These are phyloP conservation scores for Menidia menidia DNA, from an alignment of 2,797 vertebrate genomes.

Conservation along the genomic window DNA sequence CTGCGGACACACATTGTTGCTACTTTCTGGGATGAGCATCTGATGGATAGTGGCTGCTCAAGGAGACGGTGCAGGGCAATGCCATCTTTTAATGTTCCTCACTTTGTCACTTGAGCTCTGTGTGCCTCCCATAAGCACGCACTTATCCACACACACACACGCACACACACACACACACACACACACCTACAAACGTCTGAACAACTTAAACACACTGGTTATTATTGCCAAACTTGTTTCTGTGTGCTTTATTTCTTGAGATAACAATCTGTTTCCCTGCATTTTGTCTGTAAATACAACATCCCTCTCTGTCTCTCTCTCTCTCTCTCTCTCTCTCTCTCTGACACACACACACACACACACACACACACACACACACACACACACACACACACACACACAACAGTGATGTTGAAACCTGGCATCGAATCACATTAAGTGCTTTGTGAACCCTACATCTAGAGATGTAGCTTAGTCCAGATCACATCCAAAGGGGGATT, in stretches of 20 bases:
- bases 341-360: constrained; percentile 16
- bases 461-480: constrained; percentile 1
- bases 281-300: constrained; percentile 7
- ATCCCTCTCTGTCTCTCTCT: no score
- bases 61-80: constrained; percentile 46
- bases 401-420: constrained; percentile 1
- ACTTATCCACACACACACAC: not conserved
- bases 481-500: not conserved
- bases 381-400: not conserved
- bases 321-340: not conserved
- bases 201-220: constrained; percentile 4
- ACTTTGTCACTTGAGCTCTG: constrained; percentile 23
- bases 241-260: constrained; percentile 18
- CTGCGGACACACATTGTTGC: constrained; percentile 21
- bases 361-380: not conserved
- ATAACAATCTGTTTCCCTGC: constrained; percentile 16
- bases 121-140: not conserved
- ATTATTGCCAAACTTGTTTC: constrained; percentile 1
- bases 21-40: constrained; percentile 43
- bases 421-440: constrained; percentile 21
- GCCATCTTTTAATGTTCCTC: constrained; percentile 45
- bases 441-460: constrained; percentile 4
- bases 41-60: constrained; percentile 67
- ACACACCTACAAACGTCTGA: constrained; percentile 4
- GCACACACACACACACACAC: not conserved